Evolutionary conservation across 2,888 invertebrate species (phyloP).

Genomic region (Leptopilina myrica): DNA sequence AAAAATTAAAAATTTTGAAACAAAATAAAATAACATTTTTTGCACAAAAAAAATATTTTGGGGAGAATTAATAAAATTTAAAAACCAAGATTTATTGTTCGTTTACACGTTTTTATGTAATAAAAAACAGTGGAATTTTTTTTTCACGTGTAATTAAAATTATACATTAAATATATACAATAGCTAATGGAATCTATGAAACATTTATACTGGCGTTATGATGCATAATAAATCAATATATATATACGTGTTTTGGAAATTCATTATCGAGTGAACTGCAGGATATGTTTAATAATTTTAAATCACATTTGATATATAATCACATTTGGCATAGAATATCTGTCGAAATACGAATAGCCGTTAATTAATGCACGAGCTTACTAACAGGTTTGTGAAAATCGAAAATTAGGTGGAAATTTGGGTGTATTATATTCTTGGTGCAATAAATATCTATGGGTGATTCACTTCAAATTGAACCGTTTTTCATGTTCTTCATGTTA

Average conservation of each 20-base stretch:
- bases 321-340: slow-evolving; percentile 20
- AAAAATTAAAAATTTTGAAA: no score
- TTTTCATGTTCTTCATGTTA: no score
- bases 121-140: no score
- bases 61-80: no score
- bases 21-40: no score
- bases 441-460: background rate
- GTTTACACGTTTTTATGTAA: no score
- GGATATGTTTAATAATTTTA: slow-evolving; percentile 22
- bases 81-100: no score
- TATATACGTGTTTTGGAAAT: background rate
- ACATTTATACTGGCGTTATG: background rate
- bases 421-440: slow-evolving; percentile 4
- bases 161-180: no score
- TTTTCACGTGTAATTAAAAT: no score
- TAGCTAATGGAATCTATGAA: slow-evolving; percentile 1
- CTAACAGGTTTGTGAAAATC: slow-evolving; percentile 15
- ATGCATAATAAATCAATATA: slow-evolving; percentile 5
- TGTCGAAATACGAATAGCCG: slow-evolving; percentile 4
- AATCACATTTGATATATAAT: background rate
- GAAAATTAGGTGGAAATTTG: background rate
- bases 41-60: no score
- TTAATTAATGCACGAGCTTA: slow-evolving; percentile 13
- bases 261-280: background rate
- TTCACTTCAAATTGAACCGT: background rate